Evolutionary conservation across 2,113 vertebrate species (phyloP).

Genomic region (Calypte anna): DNA sequence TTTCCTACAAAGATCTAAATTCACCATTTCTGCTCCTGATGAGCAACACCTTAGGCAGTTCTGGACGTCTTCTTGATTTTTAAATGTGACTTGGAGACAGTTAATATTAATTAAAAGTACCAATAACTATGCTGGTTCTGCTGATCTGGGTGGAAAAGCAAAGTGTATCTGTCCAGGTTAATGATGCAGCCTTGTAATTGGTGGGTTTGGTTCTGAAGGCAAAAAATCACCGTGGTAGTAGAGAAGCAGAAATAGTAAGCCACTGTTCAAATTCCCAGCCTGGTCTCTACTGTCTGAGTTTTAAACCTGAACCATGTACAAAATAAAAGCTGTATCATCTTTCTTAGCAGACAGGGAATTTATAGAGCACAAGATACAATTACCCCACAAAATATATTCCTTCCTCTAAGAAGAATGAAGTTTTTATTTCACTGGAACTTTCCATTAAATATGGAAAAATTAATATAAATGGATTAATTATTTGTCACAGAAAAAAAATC

Average conservation of each 20-base stretch:
- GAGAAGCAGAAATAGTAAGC: background rate
- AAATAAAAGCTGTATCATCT: conserved; percentile 14
- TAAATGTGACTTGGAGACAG: background rate
- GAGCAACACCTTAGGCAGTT: background rate
- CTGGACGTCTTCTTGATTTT: background rate
- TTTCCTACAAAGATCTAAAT: background rate
- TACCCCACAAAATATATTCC: background rate
- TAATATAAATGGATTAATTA: background rate
- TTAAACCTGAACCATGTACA: conserved; percentile 2
- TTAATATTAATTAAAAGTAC: background rate
- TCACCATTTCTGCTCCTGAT: background rate
- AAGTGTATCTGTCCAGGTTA: background rate
- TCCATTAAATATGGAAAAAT: background rate
- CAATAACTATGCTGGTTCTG: background rate
- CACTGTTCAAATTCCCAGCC: background rate
- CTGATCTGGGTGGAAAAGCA: background rate
- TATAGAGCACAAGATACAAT: background rate
- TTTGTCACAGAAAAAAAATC: background rate
- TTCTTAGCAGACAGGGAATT: conserved; percentile 14
- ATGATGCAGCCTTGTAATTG: background rate
- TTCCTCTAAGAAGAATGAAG: background rate
- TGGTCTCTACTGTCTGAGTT: background rate
- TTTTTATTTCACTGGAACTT: background rate
- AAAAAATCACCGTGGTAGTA: conserved; percentile 24
- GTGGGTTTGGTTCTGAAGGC: background rate